A percentile compares a stretch with the other conserved stretches of the same genome.
These are phyloP conservation scores for Marmota flaviventris DNA, from an alignment of 2,113 vertebrate species.

Conservation along the genomic window DNA sequence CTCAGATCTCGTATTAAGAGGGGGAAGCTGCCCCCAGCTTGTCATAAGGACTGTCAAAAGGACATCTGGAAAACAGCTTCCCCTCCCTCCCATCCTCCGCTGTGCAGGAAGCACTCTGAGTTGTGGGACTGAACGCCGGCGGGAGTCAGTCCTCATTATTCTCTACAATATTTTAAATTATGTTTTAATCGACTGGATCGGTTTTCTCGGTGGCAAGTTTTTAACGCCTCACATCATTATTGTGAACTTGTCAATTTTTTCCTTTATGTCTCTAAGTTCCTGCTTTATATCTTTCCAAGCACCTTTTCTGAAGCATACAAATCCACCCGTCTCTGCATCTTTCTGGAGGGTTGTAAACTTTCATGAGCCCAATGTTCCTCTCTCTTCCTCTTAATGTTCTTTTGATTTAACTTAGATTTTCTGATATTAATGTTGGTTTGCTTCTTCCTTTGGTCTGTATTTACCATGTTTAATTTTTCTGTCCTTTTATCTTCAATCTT, in stretches of 20 bases:
- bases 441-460: background rate
- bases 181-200: background rate
- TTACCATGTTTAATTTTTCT: background rate
- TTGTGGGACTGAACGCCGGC: background rate
- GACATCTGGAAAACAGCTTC: background rate
- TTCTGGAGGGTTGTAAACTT: background rate
- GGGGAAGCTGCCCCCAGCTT: background rate
- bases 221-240: background rate
- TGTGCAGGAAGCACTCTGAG: background rate
- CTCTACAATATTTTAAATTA: background rate
- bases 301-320: background rate
- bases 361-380: background rate
- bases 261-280: background rate
- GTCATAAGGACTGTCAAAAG: too few relatives aligned
- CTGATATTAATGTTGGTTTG: background rate
- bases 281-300: constrained; percentile 23
- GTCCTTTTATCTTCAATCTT: background rate
- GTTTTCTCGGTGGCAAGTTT: background rate
- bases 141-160: background rate
- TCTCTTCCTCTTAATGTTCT: background rate
- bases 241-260: background rate
- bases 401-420: background rate
- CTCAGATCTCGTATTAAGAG: background rate
- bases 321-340: background rate
- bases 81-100: background rate